Evolutionary conservation across 1,140 invertebrate genomes (phyloP).

Genomic region (Pantala flavescens): DNA sequence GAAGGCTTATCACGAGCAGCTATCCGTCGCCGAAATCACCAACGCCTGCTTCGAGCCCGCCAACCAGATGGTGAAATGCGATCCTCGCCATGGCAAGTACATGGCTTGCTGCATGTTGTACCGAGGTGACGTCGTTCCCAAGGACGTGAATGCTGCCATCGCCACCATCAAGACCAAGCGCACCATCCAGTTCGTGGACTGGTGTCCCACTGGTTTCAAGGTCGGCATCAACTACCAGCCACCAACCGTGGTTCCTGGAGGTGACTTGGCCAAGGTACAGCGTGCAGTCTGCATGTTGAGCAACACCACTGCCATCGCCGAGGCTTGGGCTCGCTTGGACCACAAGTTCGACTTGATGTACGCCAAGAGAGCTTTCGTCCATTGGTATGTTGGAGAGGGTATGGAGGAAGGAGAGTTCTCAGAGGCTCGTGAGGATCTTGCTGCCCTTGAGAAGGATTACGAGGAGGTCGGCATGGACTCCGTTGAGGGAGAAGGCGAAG

Average conservation of each 20-base stretch:
- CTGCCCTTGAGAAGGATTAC: slow-evolving; percentile 53
- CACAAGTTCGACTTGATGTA: slow-evolving; percentile 78
- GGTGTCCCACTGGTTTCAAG: slow-evolving; percentile 83
- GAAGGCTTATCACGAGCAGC: slow-evolving; percentile 75
- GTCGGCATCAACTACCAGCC: slow-evolving; percentile 69
- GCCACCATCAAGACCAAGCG: slow-evolving; percentile 75
- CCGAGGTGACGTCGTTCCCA: slow-evolving; percentile 50
- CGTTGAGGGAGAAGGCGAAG: slow-evolving; percentile 41
- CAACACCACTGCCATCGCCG: slow-evolving; percentile 71
- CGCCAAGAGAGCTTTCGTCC: slow-evolving; percentile 52
- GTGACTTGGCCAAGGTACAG: slow-evolving; percentile 64
- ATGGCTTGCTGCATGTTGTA: slow-evolving; percentile 81
- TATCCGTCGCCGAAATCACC: slow-evolving; percentile 77
- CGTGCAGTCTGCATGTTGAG: slow-evolving; percentile 67
- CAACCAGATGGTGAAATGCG: slow-evolving; percentile 91
- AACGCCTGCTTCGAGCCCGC: slow-evolving; percentile 81
- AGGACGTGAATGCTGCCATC: slow-evolving; percentile 62
- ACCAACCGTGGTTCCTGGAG: slow-evolving; percentile 70
- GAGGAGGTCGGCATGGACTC: slow-evolving; percentile 55
- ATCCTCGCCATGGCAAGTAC: slow-evolving; percentile 80
- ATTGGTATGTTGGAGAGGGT: slow-evolving; percentile 68
- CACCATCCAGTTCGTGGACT: slow-evolving; percentile 80
- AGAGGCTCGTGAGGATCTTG: slow-evolving; percentile 54
- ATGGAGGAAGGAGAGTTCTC: slow-evolving; percentile 63
- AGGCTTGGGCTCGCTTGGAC: slow-evolving; percentile 66